Conservation (phyloP, 2,888 invertebrate genomes). For the Ectropis crepuscularia region DNA sequence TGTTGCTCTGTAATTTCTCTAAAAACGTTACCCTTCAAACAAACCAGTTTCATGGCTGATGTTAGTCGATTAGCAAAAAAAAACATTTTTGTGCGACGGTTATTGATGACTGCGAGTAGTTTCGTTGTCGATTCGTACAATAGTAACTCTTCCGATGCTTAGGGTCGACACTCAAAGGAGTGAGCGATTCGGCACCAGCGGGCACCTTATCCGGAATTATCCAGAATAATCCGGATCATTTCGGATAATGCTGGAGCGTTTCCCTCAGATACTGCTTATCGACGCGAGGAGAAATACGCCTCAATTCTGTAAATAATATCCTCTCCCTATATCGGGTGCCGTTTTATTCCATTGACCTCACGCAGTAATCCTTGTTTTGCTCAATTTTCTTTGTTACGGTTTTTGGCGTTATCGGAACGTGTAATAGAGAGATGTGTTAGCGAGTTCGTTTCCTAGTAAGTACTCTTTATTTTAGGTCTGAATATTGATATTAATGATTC, state of each 20-base stretch:
- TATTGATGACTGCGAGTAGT: no score
- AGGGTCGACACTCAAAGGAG: constrained; percentile 54
- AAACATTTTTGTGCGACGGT: no score
- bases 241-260: constrained; percentile 67
- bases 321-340: constrained; percentile 43
- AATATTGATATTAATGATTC: no score
- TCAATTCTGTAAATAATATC: constrained; percentile 56
- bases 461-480: no score
- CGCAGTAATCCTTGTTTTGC: constrained; percentile 23
- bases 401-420: constrained; percentile 11
- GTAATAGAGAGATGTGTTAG: constrained; percentile 1
- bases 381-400: constrained; percentile 12
- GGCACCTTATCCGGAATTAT: constrained; percentile 68
- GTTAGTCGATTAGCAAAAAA: neutral
- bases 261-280: constrained; percentile 61
- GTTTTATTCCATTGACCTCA: constrained; percentile 39
- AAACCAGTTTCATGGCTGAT: no score
- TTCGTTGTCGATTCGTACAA: constrained; percentile 41
- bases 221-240: constrained; percentile 77
- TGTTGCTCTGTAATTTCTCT: no score
- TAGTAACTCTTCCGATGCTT: constrained; percentile 53
- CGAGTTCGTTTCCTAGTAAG: neutral
- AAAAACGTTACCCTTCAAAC: no score
- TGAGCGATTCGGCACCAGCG: constrained; percentile 52
- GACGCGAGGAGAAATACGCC: constrained; percentile 49